phyloP scores from a whole-genome alignment of 2,113 vertebrate species.

The Tetrao urogallus region DNA sequence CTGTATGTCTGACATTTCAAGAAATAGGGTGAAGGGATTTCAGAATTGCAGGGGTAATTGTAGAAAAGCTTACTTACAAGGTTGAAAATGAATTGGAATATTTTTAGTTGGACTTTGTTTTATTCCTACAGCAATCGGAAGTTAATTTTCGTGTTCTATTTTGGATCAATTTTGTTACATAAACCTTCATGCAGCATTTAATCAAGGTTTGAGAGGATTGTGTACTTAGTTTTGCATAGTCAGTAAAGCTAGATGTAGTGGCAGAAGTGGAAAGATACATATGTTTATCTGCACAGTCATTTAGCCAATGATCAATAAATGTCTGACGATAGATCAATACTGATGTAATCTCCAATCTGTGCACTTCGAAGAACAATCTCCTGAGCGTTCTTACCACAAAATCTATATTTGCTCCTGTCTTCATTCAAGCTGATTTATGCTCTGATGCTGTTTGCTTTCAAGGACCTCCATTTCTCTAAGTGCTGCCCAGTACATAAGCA shows the following conservation, averaged over 20 bases:
- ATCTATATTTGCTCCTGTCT: constrained; percentile 67
- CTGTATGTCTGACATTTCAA: not conserved
- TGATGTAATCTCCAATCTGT: constrained; percentile 69
- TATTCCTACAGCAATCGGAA: not conserved
- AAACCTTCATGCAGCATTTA: not conserved
- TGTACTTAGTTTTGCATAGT: not conserved
- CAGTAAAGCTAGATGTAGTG: constrained; percentile 16
- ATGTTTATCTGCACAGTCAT: constrained; percentile 62
- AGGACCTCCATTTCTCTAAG: constrained; percentile 73
- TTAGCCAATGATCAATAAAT: constrained; percentile 73
- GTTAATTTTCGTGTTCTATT: not conserved
- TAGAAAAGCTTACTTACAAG: not conserved
- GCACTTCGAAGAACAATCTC: constrained; percentile 71
- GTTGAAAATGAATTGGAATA: not conserved
- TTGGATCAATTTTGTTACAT: not conserved
- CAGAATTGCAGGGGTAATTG: not conserved
- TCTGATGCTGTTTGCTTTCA: constrained; percentile 63
- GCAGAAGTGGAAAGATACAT: constrained; percentile 52
- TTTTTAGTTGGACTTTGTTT: not conserved
- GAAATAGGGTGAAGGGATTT: not conserved
- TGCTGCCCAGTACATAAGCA: constrained; percentile 57
- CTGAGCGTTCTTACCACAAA: constrained; percentile 65
- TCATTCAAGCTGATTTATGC: constrained; percentile 69
- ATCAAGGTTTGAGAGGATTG: not conserved
- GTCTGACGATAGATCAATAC: constrained; percentile 66